Conservation (phyloP, 2,113 vertebrate species). For the Halichoeres trimaculatus region DNA sequence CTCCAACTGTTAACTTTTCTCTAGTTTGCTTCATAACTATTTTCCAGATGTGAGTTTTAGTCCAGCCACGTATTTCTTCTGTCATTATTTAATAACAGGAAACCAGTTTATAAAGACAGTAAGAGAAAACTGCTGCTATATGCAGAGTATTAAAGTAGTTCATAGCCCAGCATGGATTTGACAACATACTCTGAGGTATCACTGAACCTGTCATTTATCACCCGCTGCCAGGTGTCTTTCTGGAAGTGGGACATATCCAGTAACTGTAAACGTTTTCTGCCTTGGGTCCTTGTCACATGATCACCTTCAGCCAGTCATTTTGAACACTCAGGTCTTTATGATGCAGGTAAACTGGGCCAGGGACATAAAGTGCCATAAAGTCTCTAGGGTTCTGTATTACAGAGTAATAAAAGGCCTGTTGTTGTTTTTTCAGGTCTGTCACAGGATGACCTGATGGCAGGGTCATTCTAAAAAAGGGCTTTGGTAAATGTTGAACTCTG, state of each 20-base stretch:
- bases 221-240: neutral
- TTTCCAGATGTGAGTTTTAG: no score
- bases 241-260: neutral
- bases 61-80: no score
- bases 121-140: no score
- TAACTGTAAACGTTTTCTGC: neutral
- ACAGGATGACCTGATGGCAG: neutral
- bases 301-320: neutral
- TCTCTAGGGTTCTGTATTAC: no score
- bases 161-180: neutral
- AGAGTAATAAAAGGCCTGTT: neutral
- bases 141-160: neutral
- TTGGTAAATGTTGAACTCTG: no score
- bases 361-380: neutral
- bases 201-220: neutral
- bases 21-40: no score
- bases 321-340: neutral
- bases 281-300: slow-evolving; percentile 34
- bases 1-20: no score
- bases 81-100: no score
- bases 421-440: neutral
- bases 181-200: neutral
- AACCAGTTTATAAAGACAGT: no score
- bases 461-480: neutral
- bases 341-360: neutral